Evolutionary conservation across 2,797 vertebrate species (phyloP), one percentile per base, ranked within the genome.

Genomic region (Myotis pilosus): DNA sequence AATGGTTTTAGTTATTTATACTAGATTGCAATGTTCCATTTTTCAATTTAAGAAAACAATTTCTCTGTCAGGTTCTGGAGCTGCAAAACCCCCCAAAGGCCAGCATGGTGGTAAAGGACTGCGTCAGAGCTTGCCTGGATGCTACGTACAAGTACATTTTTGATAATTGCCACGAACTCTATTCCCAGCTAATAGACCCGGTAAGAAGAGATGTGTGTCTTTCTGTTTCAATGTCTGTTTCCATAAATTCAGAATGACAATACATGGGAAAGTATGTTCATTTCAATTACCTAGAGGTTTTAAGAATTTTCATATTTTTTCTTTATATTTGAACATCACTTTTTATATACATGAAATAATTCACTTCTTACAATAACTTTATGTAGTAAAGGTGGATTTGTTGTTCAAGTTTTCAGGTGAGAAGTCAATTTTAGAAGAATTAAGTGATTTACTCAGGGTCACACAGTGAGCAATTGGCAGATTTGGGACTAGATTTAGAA

Each of bases 121-220:
- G 99, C 55, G 99, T 99, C 55, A 99, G 98, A 96, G 99, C 99
- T 0, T 99, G 99, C 92, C 98, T 99, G 96, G 99, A 99, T 96
- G 99, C 99, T 15, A 99, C 99, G 0, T 99, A 99, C 94, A 99
- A 98, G 97, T 99, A 99, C 97, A 99, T 99, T 95, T 99, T 99
- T 97, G 99, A 99, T 97, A 99, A 99, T 97, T 99, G 99, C 97
- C 98, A 99, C 60, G 99, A 99, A 85, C 98, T 99, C 30, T 99
- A 99, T 97, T 99, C 98, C 90, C 99, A 99, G 36, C 98, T 99
- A 84, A 98, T 99, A 81, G 99, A 99, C 96, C 99, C 99, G 99
- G 99, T 99, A 98, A 98, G 95, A 51, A 44, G 57, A 90, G 23
- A 78, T 38, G 1, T 2, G 1, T 79, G 25, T 60, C 30, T 44